phyloP scores from a whole-genome alignment of 2,797 vertebrate genomes.

The Thamnophis elegans region DNA sequence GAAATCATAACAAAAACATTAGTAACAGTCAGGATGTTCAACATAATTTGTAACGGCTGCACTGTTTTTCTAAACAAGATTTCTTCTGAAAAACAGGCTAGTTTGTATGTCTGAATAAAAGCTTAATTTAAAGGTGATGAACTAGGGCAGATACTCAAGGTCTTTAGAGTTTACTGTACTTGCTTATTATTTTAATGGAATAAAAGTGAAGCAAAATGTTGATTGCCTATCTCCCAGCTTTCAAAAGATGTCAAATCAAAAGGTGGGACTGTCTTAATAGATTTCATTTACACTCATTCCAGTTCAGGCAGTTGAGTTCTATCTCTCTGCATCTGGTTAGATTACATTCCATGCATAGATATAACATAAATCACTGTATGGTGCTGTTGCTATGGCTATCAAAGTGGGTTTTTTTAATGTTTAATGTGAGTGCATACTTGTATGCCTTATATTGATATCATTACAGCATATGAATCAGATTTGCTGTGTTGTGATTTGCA shows the following conservation, averaged over 20 bases:
- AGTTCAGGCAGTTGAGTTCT: neutral
- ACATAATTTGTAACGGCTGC: neutral
- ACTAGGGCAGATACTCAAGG: neutral
- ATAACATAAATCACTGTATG: neutral
- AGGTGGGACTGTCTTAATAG: neutral
- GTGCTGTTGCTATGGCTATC: neutral
- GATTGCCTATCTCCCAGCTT: neutral
- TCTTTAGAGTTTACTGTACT: neutral
- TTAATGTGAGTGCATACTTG: neutral
- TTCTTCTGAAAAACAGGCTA: neutral
- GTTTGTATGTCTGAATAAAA: neutral
- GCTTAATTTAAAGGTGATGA: neutral
- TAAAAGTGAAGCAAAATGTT: neutral
- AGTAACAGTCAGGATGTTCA: neutral
- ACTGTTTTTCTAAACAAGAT: neutral
- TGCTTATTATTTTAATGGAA: neutral
- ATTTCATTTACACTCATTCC: neutral
- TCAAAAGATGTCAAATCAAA: neutral
- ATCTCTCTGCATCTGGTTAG: neutral
- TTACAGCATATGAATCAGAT: neutral
- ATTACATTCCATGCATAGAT: neutral
- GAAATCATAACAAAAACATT: neutral
- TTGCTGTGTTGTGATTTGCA: neutral
- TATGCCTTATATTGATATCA: neutral
- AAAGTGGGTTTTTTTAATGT: neutral